phyloP scores from a whole-genome alignment of 1,140 invertebrate species.

The Pogonus chalceus region DNA sequence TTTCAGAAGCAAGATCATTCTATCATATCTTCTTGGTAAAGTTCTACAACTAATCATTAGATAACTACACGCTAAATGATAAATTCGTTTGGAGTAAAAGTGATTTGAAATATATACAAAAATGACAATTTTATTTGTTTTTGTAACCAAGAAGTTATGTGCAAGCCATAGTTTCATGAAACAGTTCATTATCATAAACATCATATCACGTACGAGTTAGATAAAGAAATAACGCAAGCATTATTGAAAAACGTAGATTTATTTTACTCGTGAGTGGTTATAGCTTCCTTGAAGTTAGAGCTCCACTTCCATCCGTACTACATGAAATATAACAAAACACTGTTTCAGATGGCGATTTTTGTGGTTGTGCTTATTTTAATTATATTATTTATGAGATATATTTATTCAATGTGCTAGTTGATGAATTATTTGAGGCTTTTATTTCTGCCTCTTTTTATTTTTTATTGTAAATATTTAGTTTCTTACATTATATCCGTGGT shows the following conservation, averaged over 20 bases:
- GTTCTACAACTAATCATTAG: background rate
- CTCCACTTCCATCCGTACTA: slow-evolving; percentile 90
- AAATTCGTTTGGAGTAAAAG: no score
- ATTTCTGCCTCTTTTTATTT: no score
- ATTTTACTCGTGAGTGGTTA: slow-evolving; percentile 47
- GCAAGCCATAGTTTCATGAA: slow-evolving; percentile 21
- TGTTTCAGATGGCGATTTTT: slow-evolving; percentile 18
- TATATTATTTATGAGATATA: slow-evolving; percentile 13
- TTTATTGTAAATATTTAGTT: no score
- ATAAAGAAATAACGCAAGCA: slow-evolving; percentile 30
- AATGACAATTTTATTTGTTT: no score
- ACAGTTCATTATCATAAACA: slow-evolving; percentile 28
- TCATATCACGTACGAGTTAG: slow-evolving; percentile 23
- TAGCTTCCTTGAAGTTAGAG: slow-evolving; percentile 89
- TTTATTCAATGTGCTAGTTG: background rate
- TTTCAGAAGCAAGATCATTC: slow-evolving; percentile 15
- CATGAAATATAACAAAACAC: slow-evolving; percentile 44
- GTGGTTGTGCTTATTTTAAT: slow-evolving; percentile 14
- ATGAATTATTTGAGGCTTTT: no score
- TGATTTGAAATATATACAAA: no score
- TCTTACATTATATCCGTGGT: no score
- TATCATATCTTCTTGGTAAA: slow-evolving; percentile 21
- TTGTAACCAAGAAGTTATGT: slow-evolving; percentile 19
- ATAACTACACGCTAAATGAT: no score
- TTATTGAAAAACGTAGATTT: slow-evolving; percentile 28